Conservation (phyloP, 1,140 invertebrate species). For the Camponotus floridanus region DNA sequence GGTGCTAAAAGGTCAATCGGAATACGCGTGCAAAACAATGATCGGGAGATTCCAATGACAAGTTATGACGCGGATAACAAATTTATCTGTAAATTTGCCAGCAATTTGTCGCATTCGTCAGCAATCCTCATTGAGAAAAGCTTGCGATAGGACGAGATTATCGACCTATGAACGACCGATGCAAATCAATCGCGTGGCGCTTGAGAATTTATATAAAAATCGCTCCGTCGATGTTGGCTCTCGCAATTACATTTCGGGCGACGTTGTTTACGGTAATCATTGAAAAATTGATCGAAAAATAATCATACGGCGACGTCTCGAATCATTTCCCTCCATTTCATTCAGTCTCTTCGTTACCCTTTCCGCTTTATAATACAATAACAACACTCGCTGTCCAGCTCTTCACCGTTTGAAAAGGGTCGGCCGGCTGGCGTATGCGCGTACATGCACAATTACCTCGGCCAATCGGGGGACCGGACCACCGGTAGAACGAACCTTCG, state of each 20-base stretch:
- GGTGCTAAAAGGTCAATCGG: slow-evolving; percentile 7
- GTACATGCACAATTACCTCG: slow-evolving; percentile 67
- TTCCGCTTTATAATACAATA: slow-evolving; percentile 36
- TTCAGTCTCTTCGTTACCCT: not conserved
- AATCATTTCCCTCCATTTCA: slow-evolving; percentile 19
- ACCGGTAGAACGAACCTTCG: slow-evolving; percentile 63
- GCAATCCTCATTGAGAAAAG: not conserved
- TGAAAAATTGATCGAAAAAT: not conserved
- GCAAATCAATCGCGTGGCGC: not conserved
- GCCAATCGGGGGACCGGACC: slow-evolving; percentile 64
- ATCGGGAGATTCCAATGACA: not conserved
- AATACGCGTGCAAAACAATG: slow-evolving; percentile 3
- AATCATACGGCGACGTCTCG: not conserved
- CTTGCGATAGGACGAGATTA: not conserved
- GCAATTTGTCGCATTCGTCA: not conserved
- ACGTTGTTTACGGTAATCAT: not conserved
- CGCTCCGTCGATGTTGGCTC: not conserved
- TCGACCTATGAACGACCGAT: not conserved
- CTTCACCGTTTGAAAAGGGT: slow-evolving; percentile 42
- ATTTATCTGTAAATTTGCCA: slow-evolving; percentile 1
- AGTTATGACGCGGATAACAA: not conserved
- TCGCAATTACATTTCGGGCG: not conserved
- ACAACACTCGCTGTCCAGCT: slow-evolving; percentile 51
- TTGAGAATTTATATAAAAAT: slow-evolving; percentile 2
- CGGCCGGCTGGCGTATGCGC: slow-evolving; percentile 60